Conservation (phyloP, 2,797 vertebrate genomes). For the Danionella dracula region DNA sequence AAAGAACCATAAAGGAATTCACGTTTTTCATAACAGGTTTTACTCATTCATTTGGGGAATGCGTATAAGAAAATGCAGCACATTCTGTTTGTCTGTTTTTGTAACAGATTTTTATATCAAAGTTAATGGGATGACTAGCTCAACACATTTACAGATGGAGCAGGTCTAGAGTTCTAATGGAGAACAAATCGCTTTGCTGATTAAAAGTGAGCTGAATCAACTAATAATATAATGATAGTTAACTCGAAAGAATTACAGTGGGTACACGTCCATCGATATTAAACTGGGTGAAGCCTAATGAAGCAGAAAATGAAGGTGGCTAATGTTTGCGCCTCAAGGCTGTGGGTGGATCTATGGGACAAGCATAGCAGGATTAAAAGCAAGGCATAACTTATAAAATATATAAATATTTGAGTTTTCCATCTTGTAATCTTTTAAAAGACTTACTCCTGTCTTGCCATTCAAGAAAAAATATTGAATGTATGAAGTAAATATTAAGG, state of each 20-base stretch:
- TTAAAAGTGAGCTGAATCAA: conserved; percentile 66
- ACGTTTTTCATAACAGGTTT: too few species aligned
- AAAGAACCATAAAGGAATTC: too few species aligned
- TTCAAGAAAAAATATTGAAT: too few species aligned
- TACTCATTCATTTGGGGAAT: neutral
- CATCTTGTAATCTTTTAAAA: too few species aligned
- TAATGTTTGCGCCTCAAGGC: conserved; percentile 38
- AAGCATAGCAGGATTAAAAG: conserved; percentile 12
- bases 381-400: neutral
- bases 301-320: conserved; percentile 48
- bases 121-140: conserved; percentile 62
- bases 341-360: conserved; percentile 19
- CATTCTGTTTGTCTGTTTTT: neutral
- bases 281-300: conserved; percentile 43
- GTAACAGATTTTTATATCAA: conserved; percentile 44
- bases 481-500: too few species aligned
- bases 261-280: conserved; percentile 43
- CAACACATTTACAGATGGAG: conserved; percentile 67
- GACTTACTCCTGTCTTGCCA: too few species aligned
- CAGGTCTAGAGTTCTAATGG: conserved; percentile 56
- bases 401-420: too few species aligned
- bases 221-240: conserved; percentile 53
- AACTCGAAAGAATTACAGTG: conserved; percentile 37
- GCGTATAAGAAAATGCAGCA: too few species aligned
- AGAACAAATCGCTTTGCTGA: conserved; percentile 65